phyloP scores from a whole-genome alignment of 2,113 vertebrate species.

The Mesocricetus auratus region DNA sequence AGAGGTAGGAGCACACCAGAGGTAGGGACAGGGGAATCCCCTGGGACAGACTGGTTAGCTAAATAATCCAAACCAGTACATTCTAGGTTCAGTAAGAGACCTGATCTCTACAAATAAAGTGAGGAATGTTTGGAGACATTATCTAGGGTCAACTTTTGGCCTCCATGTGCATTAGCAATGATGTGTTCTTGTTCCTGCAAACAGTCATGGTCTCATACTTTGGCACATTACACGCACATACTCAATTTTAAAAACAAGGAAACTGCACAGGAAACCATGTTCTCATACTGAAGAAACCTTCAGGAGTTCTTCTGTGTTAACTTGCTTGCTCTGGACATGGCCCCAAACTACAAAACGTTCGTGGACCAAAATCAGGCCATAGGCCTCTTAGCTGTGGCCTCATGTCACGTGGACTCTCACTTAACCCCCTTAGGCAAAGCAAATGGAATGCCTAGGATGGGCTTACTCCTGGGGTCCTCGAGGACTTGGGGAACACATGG shows the following conservation, averaged over 20 bases:
- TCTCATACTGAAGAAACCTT: neutral
- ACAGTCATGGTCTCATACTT: neutral
- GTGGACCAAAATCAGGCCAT: neutral
- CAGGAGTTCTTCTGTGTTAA: fast-evolving
- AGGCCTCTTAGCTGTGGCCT: too few species aligned
- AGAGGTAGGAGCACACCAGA: too few species aligned
- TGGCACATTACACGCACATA: neutral
- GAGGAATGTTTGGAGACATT: too few species aligned
- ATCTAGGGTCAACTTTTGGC: neutral
- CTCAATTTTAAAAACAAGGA: neutral
- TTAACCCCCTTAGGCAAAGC: neutral
- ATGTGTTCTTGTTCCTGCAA: neutral
- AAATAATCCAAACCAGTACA: neutral
- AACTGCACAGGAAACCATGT: neutral
- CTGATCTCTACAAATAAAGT: neutral
- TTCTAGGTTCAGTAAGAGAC: neutral
- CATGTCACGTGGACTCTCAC: fast-evolving
- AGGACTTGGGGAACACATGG: neutral
- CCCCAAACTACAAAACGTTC: too few species aligned
- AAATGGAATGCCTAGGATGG: neutral
- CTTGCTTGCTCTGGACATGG: too few species aligned
- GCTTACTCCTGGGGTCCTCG: neutral
- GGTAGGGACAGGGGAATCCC: too few species aligned
- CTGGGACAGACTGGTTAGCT: neutral
- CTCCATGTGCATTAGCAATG: too few species aligned